Evolutionary conservation across 2,888 invertebrate species (phyloP).

Genomic region (Mechanitis mazaeus): DNA sequence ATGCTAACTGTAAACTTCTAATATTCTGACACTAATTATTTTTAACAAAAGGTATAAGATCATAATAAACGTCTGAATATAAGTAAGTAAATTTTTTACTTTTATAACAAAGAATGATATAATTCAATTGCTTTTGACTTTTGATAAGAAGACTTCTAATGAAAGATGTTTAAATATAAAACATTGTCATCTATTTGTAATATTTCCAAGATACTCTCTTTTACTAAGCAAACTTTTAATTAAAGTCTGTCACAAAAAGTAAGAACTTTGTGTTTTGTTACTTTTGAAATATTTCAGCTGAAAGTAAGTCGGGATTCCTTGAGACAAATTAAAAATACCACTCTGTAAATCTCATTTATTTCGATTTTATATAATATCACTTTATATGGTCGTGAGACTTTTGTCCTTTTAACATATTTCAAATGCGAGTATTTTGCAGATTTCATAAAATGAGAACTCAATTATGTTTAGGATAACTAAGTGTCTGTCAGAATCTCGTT

Average conservation of each 20-base stretch:
- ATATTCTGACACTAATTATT: no score
- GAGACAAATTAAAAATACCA: neutral
- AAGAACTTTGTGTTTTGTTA: slow-evolving; percentile 12
- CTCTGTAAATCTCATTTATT: neutral
- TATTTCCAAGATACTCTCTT: slow-evolving; percentile 9
- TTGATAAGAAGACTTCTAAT: no score
- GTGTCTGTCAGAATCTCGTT: no score
- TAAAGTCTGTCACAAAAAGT: slow-evolving; percentile 20
- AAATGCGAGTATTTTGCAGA: slow-evolving; percentile 2
- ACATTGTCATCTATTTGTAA: neutral
- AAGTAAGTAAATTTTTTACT: no score
- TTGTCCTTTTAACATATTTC: no score
- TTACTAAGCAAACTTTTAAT: slow-evolving; percentile 18
- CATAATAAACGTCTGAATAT: no score
- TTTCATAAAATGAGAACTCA: neutral
- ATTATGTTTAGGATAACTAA: no score
- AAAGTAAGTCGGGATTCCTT: slow-evolving; percentile 3
- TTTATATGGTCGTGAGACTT: no score
- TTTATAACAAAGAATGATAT: no score
- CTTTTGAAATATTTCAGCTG: slow-evolving; percentile 12
- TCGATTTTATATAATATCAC: neutral
- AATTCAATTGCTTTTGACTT: no score
- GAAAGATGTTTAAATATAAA: no score
- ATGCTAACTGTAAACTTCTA: neutral
- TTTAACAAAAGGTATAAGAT: no score